Base-by-base conservation (phyloP, 2,888 invertebrate genomes). In the Strigamia maritima region DNA sequence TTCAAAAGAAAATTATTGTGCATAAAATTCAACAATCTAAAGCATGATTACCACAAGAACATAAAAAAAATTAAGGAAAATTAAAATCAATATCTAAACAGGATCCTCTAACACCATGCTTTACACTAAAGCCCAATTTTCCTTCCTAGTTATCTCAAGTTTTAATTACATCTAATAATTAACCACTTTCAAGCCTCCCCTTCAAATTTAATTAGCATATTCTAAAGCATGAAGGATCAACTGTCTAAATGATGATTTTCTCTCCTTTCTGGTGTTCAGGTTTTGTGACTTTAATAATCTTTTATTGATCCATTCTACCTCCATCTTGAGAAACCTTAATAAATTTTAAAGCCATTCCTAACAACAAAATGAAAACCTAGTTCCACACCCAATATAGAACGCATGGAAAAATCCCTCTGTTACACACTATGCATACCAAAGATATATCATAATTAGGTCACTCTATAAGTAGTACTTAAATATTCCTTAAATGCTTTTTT, bases 201-300 rank as follows among this genome's bases (percentile, higher is more conserved):
- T 22, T 60, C 60, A 16, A 60, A 60, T 60, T 60, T 60, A 60
- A 60, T 60, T 60, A 60, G n/a, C 10, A 60, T 2, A 16, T n/a
- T 60, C 31, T 31, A 6, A 22, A 24, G 8, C 24, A 1, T 60
- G 60, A 60, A 16, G 60, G 22, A 60, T 60, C 60, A 60, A 16
- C 8, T 60, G 60, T 24, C 60, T 22, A 19, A 60, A 19, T 19
- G 22, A 60, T 60, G 60, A 60, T 10, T 60, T 10, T 60, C 60
- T 1, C 12, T n/a, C 8, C 19, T 24, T 60, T 60, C 60, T 24
- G 24, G 8, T 10, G n/a, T 60, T 60, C 60, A 19, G 22, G n/a
- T 60, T 60, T 60, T 19, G 60, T 60, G 60, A 19, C 60, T 60
- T 60, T 60, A 60, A 60, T 60, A 60, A 60, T 60, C 60, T 24